Evolutionary conservation across 2,797 vertebrate genomes (phyloP), one percentile per base, ranked within the genome.

Genomic region (Vultur gryphus): DNA sequence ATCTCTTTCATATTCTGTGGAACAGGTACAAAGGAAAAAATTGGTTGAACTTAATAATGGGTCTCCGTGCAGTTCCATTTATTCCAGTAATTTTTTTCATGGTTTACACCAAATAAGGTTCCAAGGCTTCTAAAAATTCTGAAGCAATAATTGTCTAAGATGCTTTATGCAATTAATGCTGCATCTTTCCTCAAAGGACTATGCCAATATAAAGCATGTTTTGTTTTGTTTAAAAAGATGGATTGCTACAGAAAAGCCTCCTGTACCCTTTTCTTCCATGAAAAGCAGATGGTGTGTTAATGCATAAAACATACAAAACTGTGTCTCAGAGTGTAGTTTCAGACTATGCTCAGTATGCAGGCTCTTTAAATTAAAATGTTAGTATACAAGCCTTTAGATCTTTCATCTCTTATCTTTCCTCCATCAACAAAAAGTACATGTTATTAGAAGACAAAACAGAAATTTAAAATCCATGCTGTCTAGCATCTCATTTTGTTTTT

Each of bases 351-450:
- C 54, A 62, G 31, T 66, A 80, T 77, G 64, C 31, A 89, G 48
- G 44, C 26, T 91, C 78, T 73, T 77, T 84, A 94, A 89, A 87
- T 87, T 59, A 79, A 90, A 87, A 73, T 66, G 73, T 84, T 87
- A 76, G 41, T 48, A 84, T 33, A 80, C 28, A 91, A 89, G 69
- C 24, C 51, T 76, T 81, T 58, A 69, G 51, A 58, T 77, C 44
- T 62, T 91, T 52, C 65, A 58, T 76, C 49, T 75, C 48, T 65
- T 58, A 67, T 76, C 58, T 78, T 57, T 70, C 25, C 48, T 75
- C 44, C 43, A 67, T 61, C 66, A 79, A 82, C 28, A 79, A 37
- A 69, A 84, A 39, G 23, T 59, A 81, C 44, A 44, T 0, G 0
- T n/a, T 41, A 72, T 52, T 13, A 81, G 66, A 84, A 88, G n/a